Conservation (phyloP, 2,797 vertebrate genomes). For the Nannoperca australis region DNA sequence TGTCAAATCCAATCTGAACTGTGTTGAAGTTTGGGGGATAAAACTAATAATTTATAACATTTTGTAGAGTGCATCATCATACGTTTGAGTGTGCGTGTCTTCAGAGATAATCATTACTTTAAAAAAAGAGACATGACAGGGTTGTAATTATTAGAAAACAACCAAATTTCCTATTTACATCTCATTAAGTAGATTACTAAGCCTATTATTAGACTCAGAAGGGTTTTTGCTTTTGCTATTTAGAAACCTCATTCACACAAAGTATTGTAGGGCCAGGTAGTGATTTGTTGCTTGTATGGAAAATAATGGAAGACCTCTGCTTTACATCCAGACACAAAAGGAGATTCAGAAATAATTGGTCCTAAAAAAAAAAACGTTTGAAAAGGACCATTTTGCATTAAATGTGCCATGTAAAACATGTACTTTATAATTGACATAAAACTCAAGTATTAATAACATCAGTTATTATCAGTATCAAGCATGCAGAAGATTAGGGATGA, state of each 20-base stretch:
- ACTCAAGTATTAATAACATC: neutral
- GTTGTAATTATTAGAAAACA: conserved; percentile 21
- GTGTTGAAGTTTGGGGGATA: neutral
- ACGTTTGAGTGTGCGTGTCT: conserved; percentile 1
- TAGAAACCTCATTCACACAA: conserved; percentile 1
- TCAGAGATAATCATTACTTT: conserved; percentile 2
- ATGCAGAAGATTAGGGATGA: too few relatives aligned
- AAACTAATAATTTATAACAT: conserved; percentile 11
- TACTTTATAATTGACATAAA: neutral
- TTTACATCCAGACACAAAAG: neutral
- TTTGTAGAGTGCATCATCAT: neutral
- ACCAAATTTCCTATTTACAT: conserved; percentile 2
- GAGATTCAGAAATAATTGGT: neutral
- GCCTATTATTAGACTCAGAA: neutral
- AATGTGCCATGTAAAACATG: neutral
- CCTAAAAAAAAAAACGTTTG: neutral
- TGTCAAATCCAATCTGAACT: conserved; percentile 21
- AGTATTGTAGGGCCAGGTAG: neutral
- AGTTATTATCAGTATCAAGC: too few relatives aligned
- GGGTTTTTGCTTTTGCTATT: neutral
- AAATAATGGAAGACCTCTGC: too few relatives aligned
- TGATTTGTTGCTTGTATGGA: too few relatives aligned
- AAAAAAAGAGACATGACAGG: neutral
- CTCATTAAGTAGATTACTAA: conserved; percentile 1
- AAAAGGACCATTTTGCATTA: neutral